These are phyloP conservation scores for Oreochromis mossambicus DNA, from an alignment of 2,797 vertebrate species.

Conservation along the genomic window DNA sequence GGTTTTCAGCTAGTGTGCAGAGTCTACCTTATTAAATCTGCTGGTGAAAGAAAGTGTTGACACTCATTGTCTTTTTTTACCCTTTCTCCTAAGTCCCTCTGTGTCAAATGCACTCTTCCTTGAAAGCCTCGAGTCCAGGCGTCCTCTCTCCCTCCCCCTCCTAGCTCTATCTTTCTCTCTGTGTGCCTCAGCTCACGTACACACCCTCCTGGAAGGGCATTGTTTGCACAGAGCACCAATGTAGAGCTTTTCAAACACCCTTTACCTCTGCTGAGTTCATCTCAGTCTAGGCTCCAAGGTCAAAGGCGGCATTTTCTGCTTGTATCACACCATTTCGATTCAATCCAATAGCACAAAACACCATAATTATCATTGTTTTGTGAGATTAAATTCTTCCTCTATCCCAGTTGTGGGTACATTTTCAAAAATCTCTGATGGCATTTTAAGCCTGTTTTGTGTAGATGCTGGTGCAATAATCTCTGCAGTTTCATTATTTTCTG, in stretches of 20 bases:
- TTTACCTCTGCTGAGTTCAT: constrained; percentile 19
- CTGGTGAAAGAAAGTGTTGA: not conserved
- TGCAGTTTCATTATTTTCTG: constrained; percentile 15
- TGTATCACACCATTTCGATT: not conserved
- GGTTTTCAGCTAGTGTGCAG: not conserved
- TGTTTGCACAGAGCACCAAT: constrained; percentile 46
- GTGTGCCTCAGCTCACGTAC: constrained; percentile 67
- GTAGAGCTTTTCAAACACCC: constrained; percentile 10
- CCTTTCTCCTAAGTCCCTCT: not conserved
- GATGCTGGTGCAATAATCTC: not conserved
- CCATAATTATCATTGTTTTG: not conserved
- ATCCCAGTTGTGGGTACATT: not conserved
- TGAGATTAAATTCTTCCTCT: not conserved
- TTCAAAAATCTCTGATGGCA: not conserved
- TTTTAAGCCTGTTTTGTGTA: constrained; percentile 30
- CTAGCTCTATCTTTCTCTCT: constrained; percentile 14
- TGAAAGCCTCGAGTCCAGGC: not conserved
- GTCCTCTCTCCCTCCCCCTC: not conserved
- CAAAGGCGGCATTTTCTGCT: not conserved
- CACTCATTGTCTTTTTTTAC: not conserved
- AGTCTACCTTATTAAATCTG: not conserved
- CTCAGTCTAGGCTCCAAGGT: constrained; percentile 40
- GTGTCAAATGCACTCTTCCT: constrained; percentile 1
- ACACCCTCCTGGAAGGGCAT: constrained; percentile 52
- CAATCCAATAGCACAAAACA: not conserved